A percentile compares a stretch with the other conserved stretches of the same genome.
Conservation (phyloP, 1,140 invertebrate genomes). For the Drosophila willistoni region DNA sequence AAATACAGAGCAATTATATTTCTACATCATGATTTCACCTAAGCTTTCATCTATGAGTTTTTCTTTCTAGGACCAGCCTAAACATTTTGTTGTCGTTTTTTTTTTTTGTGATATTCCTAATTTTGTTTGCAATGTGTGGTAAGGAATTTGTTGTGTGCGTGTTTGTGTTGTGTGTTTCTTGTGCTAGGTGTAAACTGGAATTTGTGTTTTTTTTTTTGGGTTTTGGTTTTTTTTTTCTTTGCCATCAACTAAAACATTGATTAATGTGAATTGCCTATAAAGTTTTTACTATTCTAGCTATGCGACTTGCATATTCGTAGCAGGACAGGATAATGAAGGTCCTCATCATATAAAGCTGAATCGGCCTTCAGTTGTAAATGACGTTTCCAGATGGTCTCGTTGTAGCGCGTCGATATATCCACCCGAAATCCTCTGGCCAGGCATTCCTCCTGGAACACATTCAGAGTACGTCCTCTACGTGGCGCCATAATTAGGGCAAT, state of each 20-base stretch:
- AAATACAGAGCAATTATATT: too few species aligned
- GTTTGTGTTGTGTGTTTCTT: conserved; percentile 21
- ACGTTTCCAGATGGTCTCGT: conserved; percentile 87
- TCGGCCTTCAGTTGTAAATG: conserved; percentile 86
- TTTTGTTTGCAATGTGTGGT: conserved; percentile 31
- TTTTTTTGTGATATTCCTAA: neutral
- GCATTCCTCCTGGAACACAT: conserved; percentile 87
- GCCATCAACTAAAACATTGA: conserved; percentile 76
- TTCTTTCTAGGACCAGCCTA: conserved; percentile 46
- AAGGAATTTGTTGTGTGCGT: conserved; percentile 56
- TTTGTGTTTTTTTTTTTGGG: conserved; percentile 36
- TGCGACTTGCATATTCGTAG: conserved; percentile 85
- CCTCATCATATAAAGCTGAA: conserved; percentile 86
- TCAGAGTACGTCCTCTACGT: conserved; percentile 88
- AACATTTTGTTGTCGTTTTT: conserved; percentile 24
- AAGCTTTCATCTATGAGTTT: neutral
- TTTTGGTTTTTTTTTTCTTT: conserved; percentile 26
- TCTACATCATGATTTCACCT: neutral
- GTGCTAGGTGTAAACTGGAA: conserved; percentile 75
- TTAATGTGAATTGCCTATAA: conserved; percentile 58
- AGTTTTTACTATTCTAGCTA: conserved; percentile 49
- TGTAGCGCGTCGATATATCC: conserved; percentile 86
- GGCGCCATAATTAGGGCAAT: conserved; percentile 91
- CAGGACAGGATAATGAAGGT: conserved; percentile 88
- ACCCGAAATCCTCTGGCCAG: conserved; percentile 85